A percentile compares a stretch with the other conserved stretches of the same genome.
phyloP scores from a whole-genome alignment of 2,797 vertebrate genomes.

The Pangasius sanitwongsei region DNA sequence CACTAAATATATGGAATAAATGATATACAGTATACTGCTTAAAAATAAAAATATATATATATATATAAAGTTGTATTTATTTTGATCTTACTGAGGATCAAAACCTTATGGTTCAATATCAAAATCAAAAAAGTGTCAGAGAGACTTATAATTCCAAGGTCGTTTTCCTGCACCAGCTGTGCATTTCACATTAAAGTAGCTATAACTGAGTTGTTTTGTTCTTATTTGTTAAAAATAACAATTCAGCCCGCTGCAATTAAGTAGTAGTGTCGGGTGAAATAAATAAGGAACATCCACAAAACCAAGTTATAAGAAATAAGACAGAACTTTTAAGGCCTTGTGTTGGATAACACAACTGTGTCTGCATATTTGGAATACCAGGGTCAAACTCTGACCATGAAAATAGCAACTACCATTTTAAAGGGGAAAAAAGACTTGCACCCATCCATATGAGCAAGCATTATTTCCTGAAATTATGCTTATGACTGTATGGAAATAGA shows the following conservation, averaged over 20 bases:
- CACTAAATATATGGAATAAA: too few relatives aligned
- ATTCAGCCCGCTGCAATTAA: not conserved
- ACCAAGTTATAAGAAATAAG: not conserved
- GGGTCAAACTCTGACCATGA: not conserved
- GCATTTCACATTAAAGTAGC: not conserved
- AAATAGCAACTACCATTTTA: not conserved
- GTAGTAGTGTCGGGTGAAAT: not conserved
- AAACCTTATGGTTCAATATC: not conserved
- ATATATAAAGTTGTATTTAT: not conserved
- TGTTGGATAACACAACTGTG: not conserved
- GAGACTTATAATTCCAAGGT: not conserved
- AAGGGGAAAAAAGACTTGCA: not conserved
- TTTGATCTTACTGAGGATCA: not conserved
- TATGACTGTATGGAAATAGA: not conserved
- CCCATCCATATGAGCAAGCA: not conserved
- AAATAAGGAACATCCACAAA: not conserved
- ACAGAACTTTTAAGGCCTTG: not conserved
- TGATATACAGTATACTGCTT: not conserved
- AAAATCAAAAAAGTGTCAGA: not conserved
- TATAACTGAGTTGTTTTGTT: not conserved
- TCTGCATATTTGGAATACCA: not conserved
- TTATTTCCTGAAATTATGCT: not conserved
- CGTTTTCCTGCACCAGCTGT: not conserved
- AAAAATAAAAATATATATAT: not conserved
- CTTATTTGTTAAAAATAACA: not conserved